phyloP scores from a whole-genome alignment of 2,113 vertebrate genomes.

The Anolis carolinensis region DNA sequence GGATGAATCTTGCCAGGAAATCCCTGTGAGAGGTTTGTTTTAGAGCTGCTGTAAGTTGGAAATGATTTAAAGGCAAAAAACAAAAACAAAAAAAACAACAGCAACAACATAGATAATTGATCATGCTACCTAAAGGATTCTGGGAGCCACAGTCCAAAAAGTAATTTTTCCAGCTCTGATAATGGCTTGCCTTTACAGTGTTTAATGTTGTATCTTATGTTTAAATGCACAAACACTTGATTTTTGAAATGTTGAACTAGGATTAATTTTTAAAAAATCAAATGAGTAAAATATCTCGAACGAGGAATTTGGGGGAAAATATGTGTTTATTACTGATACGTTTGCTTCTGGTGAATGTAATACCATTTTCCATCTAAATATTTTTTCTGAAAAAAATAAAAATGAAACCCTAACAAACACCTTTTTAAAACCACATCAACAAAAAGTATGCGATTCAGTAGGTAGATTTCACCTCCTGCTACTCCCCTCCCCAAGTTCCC shows the following conservation, averaged over 20 bases:
- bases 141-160: too few species aligned
- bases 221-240: not conserved
- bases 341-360: not conserved
- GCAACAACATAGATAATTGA: too few species aligned
- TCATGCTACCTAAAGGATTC: too few species aligned
- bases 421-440: not conserved
- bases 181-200: not conserved
- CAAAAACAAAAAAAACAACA: too few species aligned
- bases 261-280: not conserved
- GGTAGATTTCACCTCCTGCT: constrained; percentile 25
- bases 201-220: not conserved
- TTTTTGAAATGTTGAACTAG: not conserved
- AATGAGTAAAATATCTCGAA: not conserved
- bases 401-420: not conserved
- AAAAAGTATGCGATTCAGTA: constrained; percentile 5
- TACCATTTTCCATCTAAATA: not conserved
- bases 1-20: too few species aligned
- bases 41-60: too few species aligned
- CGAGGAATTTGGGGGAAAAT: not conserved
- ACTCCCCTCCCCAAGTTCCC: constrained; percentile 23
- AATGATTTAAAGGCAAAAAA: too few species aligned
- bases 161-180: too few species aligned
- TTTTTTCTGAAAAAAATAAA: not conserved
- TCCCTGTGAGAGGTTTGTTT: too few species aligned
- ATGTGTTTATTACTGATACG: not conserved